Evolutionary conservation across 1,140 invertebrate species (phyloP).

Genomic region (Stenopsyche tienmushanensis): DNA sequence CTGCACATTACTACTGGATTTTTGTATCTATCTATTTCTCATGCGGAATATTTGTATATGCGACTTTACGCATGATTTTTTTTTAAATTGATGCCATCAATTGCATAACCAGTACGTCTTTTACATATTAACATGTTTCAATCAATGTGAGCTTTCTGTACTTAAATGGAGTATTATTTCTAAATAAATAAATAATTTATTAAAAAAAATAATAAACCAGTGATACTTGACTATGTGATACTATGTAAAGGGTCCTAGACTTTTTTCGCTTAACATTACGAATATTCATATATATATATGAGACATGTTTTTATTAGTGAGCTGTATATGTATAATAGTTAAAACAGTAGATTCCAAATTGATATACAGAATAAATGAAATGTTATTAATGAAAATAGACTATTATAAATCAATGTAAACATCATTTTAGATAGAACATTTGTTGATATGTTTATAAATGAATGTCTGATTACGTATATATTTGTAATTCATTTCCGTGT

Average conservation of each 20-base stretch:
- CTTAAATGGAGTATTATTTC: slow-evolving; percentile 3
- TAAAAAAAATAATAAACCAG: slow-evolving; percentile 19
- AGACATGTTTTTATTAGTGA: slow-evolving; percentile 18
- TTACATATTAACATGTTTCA: slow-evolving; percentile 3
- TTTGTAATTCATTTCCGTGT: too few species aligned
- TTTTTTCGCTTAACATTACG: slow-evolving; percentile 3
- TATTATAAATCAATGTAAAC: background rate
- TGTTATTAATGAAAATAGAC: background rate
- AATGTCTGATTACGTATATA: too few species aligned
- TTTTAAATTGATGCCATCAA: too few species aligned
- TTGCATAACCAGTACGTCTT: too few species aligned
- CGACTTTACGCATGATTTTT: too few species aligned
- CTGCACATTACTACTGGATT: too few species aligned
- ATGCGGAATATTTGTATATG: too few species aligned
- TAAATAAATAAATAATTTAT: slow-evolving; percentile 19
- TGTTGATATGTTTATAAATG: too few species aligned
- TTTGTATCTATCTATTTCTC: too few species aligned
- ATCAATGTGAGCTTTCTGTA: slow-evolving; percentile 23
- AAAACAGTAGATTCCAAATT: slow-evolving; percentile 9
- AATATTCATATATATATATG: background rate
- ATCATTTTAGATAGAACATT: background rate
- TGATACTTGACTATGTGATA: slow-evolving; percentile 25
- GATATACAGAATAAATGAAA: slow-evolving; percentile 3
- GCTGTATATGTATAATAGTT: background rate
- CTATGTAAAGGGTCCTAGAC: slow-evolving; percentile 17